These are phyloP conservation scores for Campylomormyrus numenius DNA, from an alignment of 2,113 vertebrate species.

Conservation along the genomic window DNA sequence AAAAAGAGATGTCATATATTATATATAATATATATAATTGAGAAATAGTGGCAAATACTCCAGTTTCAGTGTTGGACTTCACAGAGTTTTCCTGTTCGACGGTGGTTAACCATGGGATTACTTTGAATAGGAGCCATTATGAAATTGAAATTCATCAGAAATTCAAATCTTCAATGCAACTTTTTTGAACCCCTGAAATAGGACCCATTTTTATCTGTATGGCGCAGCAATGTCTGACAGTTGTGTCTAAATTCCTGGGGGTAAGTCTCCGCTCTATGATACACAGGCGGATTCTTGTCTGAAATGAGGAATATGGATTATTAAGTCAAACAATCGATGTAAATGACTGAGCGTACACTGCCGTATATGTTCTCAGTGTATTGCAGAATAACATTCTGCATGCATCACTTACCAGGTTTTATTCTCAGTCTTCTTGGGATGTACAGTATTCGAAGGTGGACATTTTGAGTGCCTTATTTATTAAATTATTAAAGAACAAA, in stretches of 20 bases:
- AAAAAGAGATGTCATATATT: neutral
- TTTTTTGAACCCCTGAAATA: neutral
- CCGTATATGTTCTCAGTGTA: neutral
- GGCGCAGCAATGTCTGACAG: neutral
- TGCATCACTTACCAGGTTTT: neutral
- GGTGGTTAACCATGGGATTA: neutral
- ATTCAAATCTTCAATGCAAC: neutral
- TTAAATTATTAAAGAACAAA: constrained; percentile 18
- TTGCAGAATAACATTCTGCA: neutral
- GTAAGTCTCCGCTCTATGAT: neutral
- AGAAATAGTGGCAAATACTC: neutral
- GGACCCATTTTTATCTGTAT: neutral
- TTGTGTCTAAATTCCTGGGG: neutral
- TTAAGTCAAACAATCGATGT: neutral
- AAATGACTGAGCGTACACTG: neutral
- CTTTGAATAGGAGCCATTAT: neutral
- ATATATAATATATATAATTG: neutral
- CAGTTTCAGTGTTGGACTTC: neutral
- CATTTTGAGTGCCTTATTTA: constrained; percentile 51
- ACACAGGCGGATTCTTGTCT: neutral
- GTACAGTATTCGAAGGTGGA: constrained; percentile 14
- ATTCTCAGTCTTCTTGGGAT: neutral
- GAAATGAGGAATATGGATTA: neutral
- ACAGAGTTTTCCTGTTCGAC: neutral
- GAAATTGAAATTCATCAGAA: neutral